Evolutionary conservation across 1,140 invertebrate genomes (phyloP).

Genomic region (Meloidogyne hapla): DNA sequence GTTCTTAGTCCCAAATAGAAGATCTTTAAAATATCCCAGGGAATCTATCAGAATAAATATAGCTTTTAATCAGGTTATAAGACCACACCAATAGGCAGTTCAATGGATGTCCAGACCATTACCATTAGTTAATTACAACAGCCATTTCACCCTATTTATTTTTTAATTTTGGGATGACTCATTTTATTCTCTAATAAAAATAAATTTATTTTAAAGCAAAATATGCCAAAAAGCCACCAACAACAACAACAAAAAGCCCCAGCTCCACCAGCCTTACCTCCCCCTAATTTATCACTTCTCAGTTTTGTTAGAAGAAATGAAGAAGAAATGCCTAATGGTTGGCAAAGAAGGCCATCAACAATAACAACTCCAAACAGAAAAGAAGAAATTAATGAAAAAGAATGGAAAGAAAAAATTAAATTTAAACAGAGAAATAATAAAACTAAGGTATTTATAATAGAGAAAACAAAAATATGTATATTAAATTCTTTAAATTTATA

Average conservation of each 20-base stretch:
- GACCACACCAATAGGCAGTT: no score
- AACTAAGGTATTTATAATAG: not conserved
- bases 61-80: no score
- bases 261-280: not conserved
- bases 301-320: not conserved
- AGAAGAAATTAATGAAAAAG: conserved; percentile 1
- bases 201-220: not conserved
- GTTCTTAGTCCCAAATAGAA: no score
- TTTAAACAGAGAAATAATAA: not conserved
- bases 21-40: no score
- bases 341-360: not conserved
- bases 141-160: no score
- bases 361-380: not conserved
- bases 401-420: not conserved
- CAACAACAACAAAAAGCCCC: not conserved
- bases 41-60: no score
- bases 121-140: no score
- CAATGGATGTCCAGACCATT: no score
- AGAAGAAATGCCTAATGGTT: not conserved
- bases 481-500: no score
- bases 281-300: not conserved
- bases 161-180: no score
- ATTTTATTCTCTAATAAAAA: no score
- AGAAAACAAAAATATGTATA: no score
- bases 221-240: not conserved